Evolutionary conservation across 2,888 invertebrate species (phyloP).

Genomic region (Ochropleura plecta): DNA sequence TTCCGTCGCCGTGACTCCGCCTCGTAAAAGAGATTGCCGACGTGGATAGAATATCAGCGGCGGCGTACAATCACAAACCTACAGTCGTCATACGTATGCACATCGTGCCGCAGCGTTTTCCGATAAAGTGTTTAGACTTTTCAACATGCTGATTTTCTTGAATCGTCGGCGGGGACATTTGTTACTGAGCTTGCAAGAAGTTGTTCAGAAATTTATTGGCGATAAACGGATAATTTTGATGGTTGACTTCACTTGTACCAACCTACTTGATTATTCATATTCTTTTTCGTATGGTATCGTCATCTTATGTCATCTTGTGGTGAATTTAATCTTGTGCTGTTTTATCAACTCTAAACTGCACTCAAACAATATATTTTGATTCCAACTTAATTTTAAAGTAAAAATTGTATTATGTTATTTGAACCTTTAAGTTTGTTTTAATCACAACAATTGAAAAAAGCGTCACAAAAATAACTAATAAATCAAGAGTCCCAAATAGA

Average conservation of each 20-base stretch:
- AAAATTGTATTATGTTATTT: too few relatives aligned
- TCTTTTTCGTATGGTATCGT: slow-evolving; percentile 5
- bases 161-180: slow-evolving; percentile 39
- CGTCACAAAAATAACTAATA: slow-evolving; percentile 17
- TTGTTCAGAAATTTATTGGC: slow-evolving; percentile 46
- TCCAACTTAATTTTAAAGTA: too few relatives aligned
- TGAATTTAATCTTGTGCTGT: background rate
- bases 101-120: slow-evolving; percentile 54
- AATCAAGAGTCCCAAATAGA: slow-evolving; percentile 21
- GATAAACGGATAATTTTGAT: slow-evolving; percentile 32
- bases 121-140: slow-evolving; percentile 69
- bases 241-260: slow-evolving; percentile 2
- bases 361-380: background rate
- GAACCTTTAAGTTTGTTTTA: background rate
- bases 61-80: slow-evolving; percentile 69
- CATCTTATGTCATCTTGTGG: background rate
- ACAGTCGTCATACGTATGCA: slow-evolving; percentile 71
- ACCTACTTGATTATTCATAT: slow-evolving; percentile 32
- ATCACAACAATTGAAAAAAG: slow-evolving; percentile 3
- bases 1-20: slow-evolving; percentile 71
- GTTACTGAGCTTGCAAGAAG: slow-evolving; percentile 37
- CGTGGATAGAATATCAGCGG: slow-evolving; percentile 77
- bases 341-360: background rate
- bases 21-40: slow-evolving; percentile 82
- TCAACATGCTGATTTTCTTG: slow-evolving; percentile 61